Evolutionary conservation across 2,888 invertebrate species (phyloP).

Genomic region (Epistrophe grossulariae): DNA sequence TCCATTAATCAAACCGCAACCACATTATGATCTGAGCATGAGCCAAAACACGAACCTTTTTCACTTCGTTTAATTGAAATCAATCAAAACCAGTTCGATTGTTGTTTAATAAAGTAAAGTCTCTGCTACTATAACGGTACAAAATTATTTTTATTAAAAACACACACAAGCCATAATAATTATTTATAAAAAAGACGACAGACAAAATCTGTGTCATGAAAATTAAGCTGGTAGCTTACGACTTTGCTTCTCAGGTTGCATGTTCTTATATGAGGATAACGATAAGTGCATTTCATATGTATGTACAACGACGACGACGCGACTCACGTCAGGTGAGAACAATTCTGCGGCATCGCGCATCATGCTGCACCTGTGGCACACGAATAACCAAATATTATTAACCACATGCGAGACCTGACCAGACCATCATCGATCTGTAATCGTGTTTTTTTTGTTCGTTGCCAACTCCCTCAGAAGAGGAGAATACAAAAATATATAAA

Average conservation of each 20-base stretch:
- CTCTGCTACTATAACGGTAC: conserved; percentile 55
- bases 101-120: conserved; percentile 24
- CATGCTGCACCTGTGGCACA: conserved; percentile 52
- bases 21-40: conserved; percentile 25
- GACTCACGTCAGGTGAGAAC: conserved; percentile 67
- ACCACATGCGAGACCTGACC: conserved; percentile 54
- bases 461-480: conserved; percentile 57
- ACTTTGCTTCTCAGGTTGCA: conserved; percentile 22
- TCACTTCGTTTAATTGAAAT: conserved; percentile 47
- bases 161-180: not conserved
- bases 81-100: conserved; percentile 69
- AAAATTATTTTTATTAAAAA: conserved; percentile 56
- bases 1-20: conserved; percentile 54
- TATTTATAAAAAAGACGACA: conserved; percentile 20
- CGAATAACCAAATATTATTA: conserved; percentile 62
- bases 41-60: conserved; percentile 45
- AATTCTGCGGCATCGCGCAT: conserved; percentile 38
- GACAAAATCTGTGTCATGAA: conserved; percentile 63
- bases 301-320: not conserved
- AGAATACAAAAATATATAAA: conserved; percentile 41
- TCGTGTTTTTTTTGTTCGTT: conserved; percentile 44
- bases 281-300: conserved; percentile 21
- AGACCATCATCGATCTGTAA: conserved; percentile 70
- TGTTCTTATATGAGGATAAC: conserved; percentile 21
- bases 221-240: conserved; percentile 33